Conservation (phyloP, 2,113 vertebrate genomes). For the Perognathus longimembris region DNA sequence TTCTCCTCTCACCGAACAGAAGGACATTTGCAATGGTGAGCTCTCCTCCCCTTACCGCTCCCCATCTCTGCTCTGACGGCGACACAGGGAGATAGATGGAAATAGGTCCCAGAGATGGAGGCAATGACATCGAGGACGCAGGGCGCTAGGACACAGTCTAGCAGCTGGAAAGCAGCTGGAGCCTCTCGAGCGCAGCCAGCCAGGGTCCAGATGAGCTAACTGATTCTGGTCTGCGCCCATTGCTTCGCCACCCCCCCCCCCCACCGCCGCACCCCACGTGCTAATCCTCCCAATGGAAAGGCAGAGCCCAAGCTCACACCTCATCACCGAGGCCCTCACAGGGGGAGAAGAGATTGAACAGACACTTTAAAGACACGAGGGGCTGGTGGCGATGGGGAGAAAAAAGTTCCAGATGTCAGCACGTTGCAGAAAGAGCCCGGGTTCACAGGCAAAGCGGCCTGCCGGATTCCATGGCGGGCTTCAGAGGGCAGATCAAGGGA, state of each 20-base stretch:
- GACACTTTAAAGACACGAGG: constrained; percentile 44
- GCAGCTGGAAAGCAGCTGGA: constrained; percentile 67
- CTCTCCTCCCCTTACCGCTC: background rate
- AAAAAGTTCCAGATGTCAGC: constrained; percentile 67
- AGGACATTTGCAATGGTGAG: background rate
- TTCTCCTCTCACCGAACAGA: background rate
- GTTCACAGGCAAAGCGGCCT: constrained; percentile 19
- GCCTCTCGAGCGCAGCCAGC: background rate
- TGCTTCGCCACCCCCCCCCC: background rate
- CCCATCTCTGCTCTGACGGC: background rate
- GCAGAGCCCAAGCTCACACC: constrained; percentile 59
- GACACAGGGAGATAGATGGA: background rate
- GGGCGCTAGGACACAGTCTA: background rate
- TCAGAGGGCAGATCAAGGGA: background rate
- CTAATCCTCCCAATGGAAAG: constrained; percentile 69
- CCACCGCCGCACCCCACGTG: background rate
- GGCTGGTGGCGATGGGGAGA: constrained; percentile 27
- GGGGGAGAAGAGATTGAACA: constrained; percentile 54
- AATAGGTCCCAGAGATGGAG: constrained; percentile 1
- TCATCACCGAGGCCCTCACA: constrained; percentile 53
- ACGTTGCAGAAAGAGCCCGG: background rate
- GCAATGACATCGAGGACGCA: background rate
- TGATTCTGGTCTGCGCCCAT: constrained; percentile 5
- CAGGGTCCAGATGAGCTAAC: background rate
- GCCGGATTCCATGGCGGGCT: background rate